These are phyloP conservation scores for Epizoanthus illoricatus DNA, from an alignment of 92 coral and sea anemone species.

Conservation along the genomic window DNA sequence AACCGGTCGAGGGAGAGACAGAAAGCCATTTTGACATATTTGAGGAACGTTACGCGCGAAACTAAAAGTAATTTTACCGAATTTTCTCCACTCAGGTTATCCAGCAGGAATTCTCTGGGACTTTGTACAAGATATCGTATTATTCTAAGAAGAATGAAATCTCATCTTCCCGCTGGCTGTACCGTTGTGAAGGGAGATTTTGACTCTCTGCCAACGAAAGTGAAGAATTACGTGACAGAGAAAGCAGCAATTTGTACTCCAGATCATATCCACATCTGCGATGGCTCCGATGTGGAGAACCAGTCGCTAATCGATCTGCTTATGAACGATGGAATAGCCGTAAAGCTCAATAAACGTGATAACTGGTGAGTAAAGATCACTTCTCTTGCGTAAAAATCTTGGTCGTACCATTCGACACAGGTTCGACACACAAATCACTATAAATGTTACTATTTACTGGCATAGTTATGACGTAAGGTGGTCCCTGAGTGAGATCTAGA, in stretches of 20 bases:
- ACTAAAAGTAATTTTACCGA: background rate
- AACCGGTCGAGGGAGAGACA: background rate
- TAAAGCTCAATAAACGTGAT: constrained; percentile 51
- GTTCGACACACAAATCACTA: background rate
- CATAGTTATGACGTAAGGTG: too few species aligned
- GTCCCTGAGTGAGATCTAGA: background rate
- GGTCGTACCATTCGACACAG: background rate
- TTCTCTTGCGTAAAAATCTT: background rate
- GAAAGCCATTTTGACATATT: background rate
- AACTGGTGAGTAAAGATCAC: constrained; percentile 53
- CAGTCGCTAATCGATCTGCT: constrained; percentile 59
- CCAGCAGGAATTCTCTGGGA: constrained; percentile 32
- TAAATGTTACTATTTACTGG: background rate
- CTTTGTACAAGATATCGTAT: constrained; percentile 59
- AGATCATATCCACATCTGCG: constrained; percentile 73
- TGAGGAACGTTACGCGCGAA: background rate
- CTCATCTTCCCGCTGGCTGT: constrained; percentile 63
- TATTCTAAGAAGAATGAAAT: constrained; percentile 67
- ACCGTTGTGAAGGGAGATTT: constrained; percentile 63
- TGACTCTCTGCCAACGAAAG: constrained; percentile 70
- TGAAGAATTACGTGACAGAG: constrained; percentile 68
- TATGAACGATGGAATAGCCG: constrained; percentile 62
- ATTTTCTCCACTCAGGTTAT: constrained; percentile 6
- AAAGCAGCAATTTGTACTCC: constrained; percentile 75
- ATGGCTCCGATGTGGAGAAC: constrained; percentile 77